These are phyloP conservation scores for Dreissena polymorpha DNA, from an alignment of 1,140 invertebrate species.

Conservation along the genomic window DNA sequence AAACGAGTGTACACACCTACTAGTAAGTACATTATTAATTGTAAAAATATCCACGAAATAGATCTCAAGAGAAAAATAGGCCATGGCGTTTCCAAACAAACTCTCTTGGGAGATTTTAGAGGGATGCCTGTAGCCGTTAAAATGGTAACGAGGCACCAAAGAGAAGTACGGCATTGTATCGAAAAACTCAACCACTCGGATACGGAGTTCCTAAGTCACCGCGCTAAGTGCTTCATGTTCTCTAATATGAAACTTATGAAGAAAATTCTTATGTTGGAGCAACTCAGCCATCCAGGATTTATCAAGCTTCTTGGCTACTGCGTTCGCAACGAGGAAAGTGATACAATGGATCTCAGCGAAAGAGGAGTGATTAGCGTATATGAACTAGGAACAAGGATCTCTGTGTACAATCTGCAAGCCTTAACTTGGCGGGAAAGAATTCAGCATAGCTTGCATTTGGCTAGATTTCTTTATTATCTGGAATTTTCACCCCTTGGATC, in stretches of 20 bases:
- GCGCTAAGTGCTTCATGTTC: slow-evolving; percentile 68
- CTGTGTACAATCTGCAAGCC: slow-evolving; percentile 66
- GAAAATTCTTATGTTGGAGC: slow-evolving; percentile 75
- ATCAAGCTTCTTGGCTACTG: slow-evolving; percentile 75
- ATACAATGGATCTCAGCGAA: slow-evolving; percentile 74
- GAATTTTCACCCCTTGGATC: slow-evolving; percentile 75
- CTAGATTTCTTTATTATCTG: slow-evolving; percentile 73
- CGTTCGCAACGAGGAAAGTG: slow-evolving; percentile 74
- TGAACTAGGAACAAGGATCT: slow-evolving; percentile 70
- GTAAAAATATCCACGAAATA: slow-evolving; percentile 72
- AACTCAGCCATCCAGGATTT: slow-evolving; percentile 73
- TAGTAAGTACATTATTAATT: too few species aligned
- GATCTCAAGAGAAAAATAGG: slow-evolving; percentile 71
- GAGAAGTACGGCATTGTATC: slow-evolving; percentile 71
- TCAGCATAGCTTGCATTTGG: slow-evolving; percentile 66
- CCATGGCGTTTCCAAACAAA: slow-evolving; percentile 76
- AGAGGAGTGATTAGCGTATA: slow-evolving; percentile 73
- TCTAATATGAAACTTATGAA: slow-evolving; percentile 78
- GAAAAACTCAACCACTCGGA: slow-evolving; percentile 59
- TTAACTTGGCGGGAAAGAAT: slow-evolving; percentile 66
- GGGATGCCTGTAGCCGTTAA: slow-evolving; percentile 72
- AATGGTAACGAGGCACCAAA: slow-evolving; percentile 76
- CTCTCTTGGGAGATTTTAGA: slow-evolving; percentile 66
- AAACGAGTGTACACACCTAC: too few species aligned
- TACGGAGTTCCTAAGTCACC: slow-evolving; percentile 1